Evolutionary conservation across 1,140 invertebrate genomes (phyloP).

Genomic region (Macrotrachela quadricornifera): DNA sequence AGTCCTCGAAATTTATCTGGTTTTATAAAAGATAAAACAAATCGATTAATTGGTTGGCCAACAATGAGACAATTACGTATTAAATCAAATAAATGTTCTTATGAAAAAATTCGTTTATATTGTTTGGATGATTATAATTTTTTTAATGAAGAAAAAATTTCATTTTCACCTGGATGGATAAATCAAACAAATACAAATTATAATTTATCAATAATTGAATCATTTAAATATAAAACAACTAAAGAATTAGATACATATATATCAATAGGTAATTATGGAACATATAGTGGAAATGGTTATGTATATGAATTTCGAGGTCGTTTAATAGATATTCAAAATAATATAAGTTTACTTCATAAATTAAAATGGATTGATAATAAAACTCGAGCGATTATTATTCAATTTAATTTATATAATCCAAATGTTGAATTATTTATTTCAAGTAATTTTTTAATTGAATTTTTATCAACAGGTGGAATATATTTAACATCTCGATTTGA

Average conservation of each 20-base stretch:
- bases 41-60: no score
- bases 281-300: slow-evolving; percentile 38
- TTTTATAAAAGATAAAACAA: no score
- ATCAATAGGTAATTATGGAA: slow-evolving; percentile 27
- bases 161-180: no score
- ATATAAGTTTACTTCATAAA: slow-evolving; percentile 23
- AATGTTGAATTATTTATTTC: slow-evolving; percentile 39
- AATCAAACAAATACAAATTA: no score
- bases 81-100: no score
- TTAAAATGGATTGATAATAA: slow-evolving; percentile 35
- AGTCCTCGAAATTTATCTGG: no score
- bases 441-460: slow-evolving; percentile 32
- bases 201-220: no score
- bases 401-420: slow-evolving; percentile 39
- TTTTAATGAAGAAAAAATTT: no score
- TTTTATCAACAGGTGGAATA: slow-evolving; percentile 33
- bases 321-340: slow-evolving; percentile 17
- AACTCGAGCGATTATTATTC: slow-evolving; percentile 37
- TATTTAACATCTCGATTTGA: slow-evolving; percentile 34
- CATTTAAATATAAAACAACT: no score
- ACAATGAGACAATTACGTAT: no score
- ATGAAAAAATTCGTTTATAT: no score
- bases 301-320: slow-evolving; percentile 30
- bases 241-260: slow-evolving; percentile 31
- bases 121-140: no score